phyloP scores from a whole-genome alignment of 2,888 invertebrate species.

The Arrhopalites spinosus region DNA sequence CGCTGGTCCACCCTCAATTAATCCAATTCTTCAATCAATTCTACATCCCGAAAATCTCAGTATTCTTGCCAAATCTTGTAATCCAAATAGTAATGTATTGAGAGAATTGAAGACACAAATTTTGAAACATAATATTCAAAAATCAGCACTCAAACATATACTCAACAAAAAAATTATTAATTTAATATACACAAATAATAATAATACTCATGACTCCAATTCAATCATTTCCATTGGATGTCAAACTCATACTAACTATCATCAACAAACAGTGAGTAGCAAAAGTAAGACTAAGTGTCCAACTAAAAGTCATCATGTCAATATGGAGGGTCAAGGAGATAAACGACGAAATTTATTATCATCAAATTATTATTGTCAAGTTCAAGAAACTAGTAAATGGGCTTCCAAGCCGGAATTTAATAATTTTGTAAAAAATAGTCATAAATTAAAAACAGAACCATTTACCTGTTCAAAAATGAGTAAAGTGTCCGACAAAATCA shows the following conservation, averaged over 20 bases:
- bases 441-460: not conserved
- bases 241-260: not conserved
- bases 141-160: not conserved
- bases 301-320: not conserved
- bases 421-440: not conserved
- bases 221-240: not conserved
- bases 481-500: not conserved
- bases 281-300: not conserved
- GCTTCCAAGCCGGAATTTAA: slow-evolving; percentile 19
- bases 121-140: slow-evolving; percentile 12
- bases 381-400: slow-evolving; percentile 18
- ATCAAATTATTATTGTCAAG: not conserved
- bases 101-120: slow-evolving; percentile 24
- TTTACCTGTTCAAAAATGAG: not conserved
- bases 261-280: not conserved
- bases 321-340: too few relatives aligned
- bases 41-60: slow-evolving; percentile 19
- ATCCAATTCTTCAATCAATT: slow-evolving; percentile 24
- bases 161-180: slow-evolving; percentile 21
- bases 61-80: slow-evolving; percentile 1
- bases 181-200: slow-evolving; percentile 6
- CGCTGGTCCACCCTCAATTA: not conserved
- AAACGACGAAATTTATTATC: too few relatives aligned
- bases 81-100: not conserved
- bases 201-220: not conserved